Evolutionary conservation across 2,113 vertebrate genomes (phyloP), one percentile per base, ranked within the genome.

Genomic region (Limnothrissa miodon): DNA sequence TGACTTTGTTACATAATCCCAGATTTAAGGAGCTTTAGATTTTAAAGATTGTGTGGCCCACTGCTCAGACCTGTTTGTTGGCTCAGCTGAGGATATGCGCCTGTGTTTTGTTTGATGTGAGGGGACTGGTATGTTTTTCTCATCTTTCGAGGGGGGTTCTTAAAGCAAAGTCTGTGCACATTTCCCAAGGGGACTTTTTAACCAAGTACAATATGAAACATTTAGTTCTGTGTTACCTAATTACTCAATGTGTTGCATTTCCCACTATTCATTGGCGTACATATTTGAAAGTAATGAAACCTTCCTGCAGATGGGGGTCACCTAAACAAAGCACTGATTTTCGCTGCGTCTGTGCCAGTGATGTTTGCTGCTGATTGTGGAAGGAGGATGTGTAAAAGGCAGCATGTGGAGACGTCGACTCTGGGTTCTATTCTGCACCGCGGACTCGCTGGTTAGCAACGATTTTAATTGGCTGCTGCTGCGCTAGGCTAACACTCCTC

Each of bases 401-500:
- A 62, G 8, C 56, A 62, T 23, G n/a, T 25, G 25, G 1, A 8
- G 29, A 62, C 13, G 59, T 62, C 13, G 23, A 29, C 59, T 11
- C 51, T 21, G 4, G 2, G 59, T 13, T 1, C 59, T 29, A n/a
- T 13, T 1, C 59, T 29, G 59, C 0, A 2, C 25, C n/a, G 25
- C 13, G 0, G 7, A 62, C 9, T 29, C 59, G 8, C 5, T 21
- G 21, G 19, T 56, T 17, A 56, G 17, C 17, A 6, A n/a, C 9
- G 59, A 29, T 62, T 62, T 62, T 62, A 62, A 62, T 62, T 62
- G 59, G 59, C 59, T 62, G 53, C 19, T 21, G n/a, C n/a, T n/a
- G n/a, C n/a, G n/a, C 17, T 25, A n/a, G n/a, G 23, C 8, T 5
- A 59, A n/a, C 9, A n/a, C 5, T 5, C 11, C n/a, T 62, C 1